Evolutionary conservation across 64 coral and sea anemone species (phyloP), one percentile per base, ranked within the genome.

Genomic region (Cladopsammia gracilis): DNA sequence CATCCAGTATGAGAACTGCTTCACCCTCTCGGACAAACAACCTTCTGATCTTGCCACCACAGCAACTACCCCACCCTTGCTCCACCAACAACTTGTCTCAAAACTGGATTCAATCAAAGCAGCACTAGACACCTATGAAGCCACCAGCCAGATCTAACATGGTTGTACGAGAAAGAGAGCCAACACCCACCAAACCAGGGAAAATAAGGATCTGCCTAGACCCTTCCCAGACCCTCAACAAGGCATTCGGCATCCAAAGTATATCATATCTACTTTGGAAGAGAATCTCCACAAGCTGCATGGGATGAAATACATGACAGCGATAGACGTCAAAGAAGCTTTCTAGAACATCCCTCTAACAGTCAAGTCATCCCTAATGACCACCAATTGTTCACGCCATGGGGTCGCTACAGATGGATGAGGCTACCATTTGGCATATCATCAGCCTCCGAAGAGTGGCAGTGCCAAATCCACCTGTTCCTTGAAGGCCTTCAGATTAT

Each of bases 251-350:
- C 52, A 19, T 15, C 76, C 76, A 59, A 79, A 79, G 10, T 79
- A 61, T 2, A 60, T 26, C 76, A 79, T 79, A 19, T 24, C 76
- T 10, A 58, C 24, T 0, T 43, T 43, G 25, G 76, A 79, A 15
- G 53, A 79, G 10, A 79, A 79, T 10, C 76, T 79, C 10, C 54
- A 79, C 13, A 79, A 59, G 22, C 0, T 60, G 14, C 51, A 58
- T 15, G 77, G 34, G 4, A 57, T 91, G 22, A 91, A 82, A 71
- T 82, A 71, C 76, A 79, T 79, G 76, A 15, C 52, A 59, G 52
- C 59, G 10, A 43, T 58, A 59, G 54, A 42, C 5, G 76, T 79
- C 76, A 61, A 79, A 42, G 76, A 59, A 15, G 52, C 23, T 19
- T 79, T 79, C 10, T 23, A 79, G 16, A 79, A 79, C 76, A 79